These are phyloP conservation scores for Molossus molossus DNA, from an alignment of 2,797 vertebrate species.

Conservation along the genomic window DNA sequence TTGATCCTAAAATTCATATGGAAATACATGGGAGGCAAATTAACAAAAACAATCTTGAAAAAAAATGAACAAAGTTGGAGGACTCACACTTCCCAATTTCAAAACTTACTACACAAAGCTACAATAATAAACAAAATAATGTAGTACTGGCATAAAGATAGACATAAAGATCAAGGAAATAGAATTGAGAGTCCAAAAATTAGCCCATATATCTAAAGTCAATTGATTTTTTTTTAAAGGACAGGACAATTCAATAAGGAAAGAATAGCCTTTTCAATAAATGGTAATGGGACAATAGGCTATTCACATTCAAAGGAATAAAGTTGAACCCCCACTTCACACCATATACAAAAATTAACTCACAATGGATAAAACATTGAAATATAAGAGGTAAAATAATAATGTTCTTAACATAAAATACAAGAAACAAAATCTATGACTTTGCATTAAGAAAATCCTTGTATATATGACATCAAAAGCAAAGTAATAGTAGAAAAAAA, in stretches of 20 bases:
- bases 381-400: slow-evolving; percentile 16
- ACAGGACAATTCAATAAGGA: neutral
- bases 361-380: neutral
- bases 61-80: slow-evolving; percentile 2
- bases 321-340: neutral
- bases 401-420: slow-evolving; percentile 21
- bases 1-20: neutral
- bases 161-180: slow-evolving; percentile 17
- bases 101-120: neutral
- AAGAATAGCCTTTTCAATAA: slow-evolving; percentile 26
- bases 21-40: neutral
- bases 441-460: neutral
- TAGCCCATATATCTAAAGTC: neutral
- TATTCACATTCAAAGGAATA: neutral
- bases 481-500: neutral
- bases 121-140: neutral
- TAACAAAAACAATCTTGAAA: neutral
- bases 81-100: neutral
- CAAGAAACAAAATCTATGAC: neutral
- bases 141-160: neutral
- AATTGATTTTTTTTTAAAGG: slow-evolving; percentile 37
- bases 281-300: neutral
- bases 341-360: neutral
- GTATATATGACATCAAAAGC: neutral
- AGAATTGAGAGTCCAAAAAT: neutral